phyloP scores from a whole-genome alignment of 2,797 vertebrate genomes.

The Sciaenops ocellatus region DNA sequence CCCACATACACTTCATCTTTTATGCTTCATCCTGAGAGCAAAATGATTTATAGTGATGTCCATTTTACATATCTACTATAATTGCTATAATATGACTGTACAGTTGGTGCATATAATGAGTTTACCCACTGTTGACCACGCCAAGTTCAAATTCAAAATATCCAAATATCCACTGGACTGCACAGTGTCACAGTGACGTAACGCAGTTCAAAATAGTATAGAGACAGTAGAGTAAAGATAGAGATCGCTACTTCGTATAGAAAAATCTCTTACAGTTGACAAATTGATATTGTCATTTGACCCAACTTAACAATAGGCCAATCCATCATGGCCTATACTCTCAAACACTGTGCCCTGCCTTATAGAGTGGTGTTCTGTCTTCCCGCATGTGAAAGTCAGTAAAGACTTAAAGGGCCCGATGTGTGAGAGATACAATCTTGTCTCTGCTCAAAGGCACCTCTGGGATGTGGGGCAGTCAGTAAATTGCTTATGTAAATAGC shows the following conservation, averaged over 20 bases:
- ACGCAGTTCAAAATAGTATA: too few species aligned
- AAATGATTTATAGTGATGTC: not conserved
- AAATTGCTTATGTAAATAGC: conserved; percentile 78
- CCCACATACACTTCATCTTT: not conserved
- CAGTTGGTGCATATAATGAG: not conserved
- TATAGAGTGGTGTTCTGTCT: not conserved
- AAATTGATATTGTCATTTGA: conserved; percentile 1
- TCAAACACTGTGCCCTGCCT: conserved; percentile 3
- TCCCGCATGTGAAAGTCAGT: conserved; percentile 35
- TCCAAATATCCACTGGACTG: not conserved
- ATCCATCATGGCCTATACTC: not conserved
- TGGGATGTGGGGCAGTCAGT: conserved; percentile 47
- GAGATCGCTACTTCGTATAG: not conserved
- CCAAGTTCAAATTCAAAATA: conserved; percentile 10
- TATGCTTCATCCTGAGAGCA: not conserved
- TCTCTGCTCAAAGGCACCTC: conserved; percentile 71
- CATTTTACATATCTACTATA: not conserved
- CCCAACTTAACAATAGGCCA: not conserved
- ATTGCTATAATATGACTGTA: not conserved
- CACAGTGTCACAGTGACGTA: too few species aligned
- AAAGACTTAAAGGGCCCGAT: conserved; percentile 25
- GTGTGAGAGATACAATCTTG: conserved; percentile 57
- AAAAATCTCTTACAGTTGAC: not conserved
- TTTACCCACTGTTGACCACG: conserved; percentile 12
- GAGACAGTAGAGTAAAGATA: not conserved